Conservation (phyloP, 2,797 vertebrate genomes). For the Argya squamiceps region DNA sequence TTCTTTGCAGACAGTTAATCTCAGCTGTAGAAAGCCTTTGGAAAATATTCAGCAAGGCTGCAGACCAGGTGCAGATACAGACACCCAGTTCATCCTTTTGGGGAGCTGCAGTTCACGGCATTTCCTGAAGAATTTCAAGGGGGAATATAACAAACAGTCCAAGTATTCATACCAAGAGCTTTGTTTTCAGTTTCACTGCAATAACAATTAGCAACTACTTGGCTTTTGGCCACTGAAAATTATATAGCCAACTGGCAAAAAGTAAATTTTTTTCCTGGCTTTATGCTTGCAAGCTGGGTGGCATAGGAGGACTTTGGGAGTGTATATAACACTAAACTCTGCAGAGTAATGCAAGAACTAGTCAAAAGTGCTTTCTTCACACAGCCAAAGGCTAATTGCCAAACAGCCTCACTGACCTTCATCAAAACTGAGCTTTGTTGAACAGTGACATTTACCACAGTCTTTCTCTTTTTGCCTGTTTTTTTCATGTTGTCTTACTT, state of each 20-base stretch:
- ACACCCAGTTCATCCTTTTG: not conserved
- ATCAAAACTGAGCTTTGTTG: not conserved
- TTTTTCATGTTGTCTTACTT: not conserved
- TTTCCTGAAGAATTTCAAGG: constrained; percentile 29
- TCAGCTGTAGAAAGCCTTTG: not conserved
- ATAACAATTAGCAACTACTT: constrained; percentile 72
- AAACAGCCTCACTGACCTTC: not conserved
- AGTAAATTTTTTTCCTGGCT: constrained; percentile 66
- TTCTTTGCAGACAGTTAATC: not conserved
- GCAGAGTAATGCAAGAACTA: constrained; percentile 9
- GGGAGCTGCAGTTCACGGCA: not conserved
- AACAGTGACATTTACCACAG: not conserved
- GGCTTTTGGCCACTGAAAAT: constrained; percentile 68
- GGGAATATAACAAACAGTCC: constrained; percentile 35
- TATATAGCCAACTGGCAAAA: constrained; percentile 69
- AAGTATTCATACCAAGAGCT: constrained; percentile 58
- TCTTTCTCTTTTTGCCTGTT: not conserved
- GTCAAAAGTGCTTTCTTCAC: not conserved
- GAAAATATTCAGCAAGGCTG: not conserved
- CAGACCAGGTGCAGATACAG: not conserved
- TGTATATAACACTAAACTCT: not conserved
- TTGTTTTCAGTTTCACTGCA: constrained; percentile 71
- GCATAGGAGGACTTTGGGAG: constrained; percentile 38
- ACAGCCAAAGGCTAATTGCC: constrained; percentile 8
- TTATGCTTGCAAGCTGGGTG: constrained; percentile 68